These are phyloP conservation scores for Thaumatotibia leucotreta DNA, from an alignment of 1,140 invertebrate genomes.

Conservation along the genomic window DNA sequence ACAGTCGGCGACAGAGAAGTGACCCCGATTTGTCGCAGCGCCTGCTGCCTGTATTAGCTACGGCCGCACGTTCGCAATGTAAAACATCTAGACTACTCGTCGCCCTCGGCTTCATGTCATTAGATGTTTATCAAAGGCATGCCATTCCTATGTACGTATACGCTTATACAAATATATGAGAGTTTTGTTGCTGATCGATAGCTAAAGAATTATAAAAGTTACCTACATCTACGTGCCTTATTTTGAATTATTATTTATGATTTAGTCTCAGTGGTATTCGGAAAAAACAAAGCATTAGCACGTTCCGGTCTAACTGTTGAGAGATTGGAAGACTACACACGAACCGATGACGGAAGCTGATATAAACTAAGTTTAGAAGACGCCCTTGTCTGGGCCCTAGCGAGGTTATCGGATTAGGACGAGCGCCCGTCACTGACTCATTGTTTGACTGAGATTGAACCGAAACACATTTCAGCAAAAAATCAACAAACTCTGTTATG, in stretches of 20 bases:
- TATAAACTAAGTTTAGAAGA: conserved; percentile 8
- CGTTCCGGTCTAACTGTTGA: neutral
- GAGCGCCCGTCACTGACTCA: conserved; percentile 12
- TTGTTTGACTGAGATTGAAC: conserved; percentile 10
- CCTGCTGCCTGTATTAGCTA: neutral
- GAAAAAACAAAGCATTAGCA: neutral
- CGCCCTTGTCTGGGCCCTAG: conserved; percentile 6
- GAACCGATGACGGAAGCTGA: neutral
- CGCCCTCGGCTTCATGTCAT: neutral
- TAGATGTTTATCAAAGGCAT: neutral
- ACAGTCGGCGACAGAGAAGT: conserved; percentile 22
- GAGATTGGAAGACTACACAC: neutral
- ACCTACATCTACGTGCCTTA: neutral
- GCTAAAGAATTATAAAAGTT: too few species aligned
- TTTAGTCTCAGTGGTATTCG: neutral
- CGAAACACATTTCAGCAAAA: conserved; percentile 8
- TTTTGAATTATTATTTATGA: neutral
- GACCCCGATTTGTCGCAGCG: conserved; percentile 36
- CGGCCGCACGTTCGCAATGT: neutral
- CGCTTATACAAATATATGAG: neutral
- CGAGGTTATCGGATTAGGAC: conserved; percentile 10
- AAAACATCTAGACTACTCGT: neutral
- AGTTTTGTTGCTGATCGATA: too few species aligned
- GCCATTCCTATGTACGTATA: neutral
- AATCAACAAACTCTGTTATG: conserved; percentile 13